These are phyloP conservation scores for Cyanoramphus novaezelandiae DNA, from an alignment of 2,113 vertebrate species.

Conservation along the genomic window DNA sequence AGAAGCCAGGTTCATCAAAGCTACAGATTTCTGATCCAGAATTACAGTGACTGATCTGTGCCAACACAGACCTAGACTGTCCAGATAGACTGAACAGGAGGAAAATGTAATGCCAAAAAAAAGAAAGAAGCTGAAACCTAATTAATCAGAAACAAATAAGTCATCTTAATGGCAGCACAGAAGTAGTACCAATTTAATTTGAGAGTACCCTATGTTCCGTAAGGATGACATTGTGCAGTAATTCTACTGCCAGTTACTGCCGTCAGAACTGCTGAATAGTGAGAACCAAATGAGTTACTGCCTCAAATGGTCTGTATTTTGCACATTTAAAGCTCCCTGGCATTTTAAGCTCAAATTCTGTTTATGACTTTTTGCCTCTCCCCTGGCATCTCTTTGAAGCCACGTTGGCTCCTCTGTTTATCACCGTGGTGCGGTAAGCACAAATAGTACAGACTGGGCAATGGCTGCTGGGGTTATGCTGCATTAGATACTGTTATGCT, in stretches of 20 bases:
- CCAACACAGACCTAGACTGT: constrained; percentile 68
- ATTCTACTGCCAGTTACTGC: constrained; percentile 52
- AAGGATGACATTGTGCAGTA: constrained; percentile 57
- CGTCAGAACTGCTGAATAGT: constrained; percentile 10
- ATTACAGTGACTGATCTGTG: constrained; percentile 66
- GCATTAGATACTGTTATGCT: background rate
- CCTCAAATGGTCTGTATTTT: constrained; percentile 12
- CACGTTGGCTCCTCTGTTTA: background rate
- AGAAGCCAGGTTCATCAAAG: constrained; percentile 74
- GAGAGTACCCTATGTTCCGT: constrained; percentile 62
- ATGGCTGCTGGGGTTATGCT: background rate
- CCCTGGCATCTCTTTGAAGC: background rate
- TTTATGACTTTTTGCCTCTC: background rate
- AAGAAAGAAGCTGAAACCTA: constrained; percentile 67
- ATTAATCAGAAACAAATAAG: constrained; percentile 75
- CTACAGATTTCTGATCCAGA: constrained; percentile 72
- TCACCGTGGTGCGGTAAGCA: background rate
- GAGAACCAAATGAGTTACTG: constrained; percentile 47
- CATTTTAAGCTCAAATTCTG: background rate
- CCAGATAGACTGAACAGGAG: constrained; percentile 77
- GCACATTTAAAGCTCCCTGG: background rate
- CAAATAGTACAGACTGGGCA: background rate
- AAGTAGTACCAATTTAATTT: constrained; percentile 63
- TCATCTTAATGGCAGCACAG: constrained; percentile 60
- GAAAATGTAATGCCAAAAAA: constrained; percentile 72